Evolutionary conservation across 2,888 invertebrate species (phyloP), one percentile per base, ranked within the genome.

Genomic region (Halictus ligatus): DNA sequence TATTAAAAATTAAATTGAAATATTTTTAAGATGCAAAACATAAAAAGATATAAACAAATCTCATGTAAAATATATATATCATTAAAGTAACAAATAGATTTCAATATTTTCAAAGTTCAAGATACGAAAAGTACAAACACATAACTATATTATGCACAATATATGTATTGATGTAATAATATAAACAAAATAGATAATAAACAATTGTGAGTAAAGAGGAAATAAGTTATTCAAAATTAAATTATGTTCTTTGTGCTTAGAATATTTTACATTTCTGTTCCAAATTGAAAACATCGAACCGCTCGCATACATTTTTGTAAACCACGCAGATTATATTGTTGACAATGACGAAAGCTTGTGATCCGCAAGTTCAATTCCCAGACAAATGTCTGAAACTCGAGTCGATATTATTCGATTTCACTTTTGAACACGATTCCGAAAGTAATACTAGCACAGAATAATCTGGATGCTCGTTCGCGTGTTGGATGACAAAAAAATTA

Each of bases 371-470:
- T 35, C 35, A 35, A 46, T 73, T 74, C 64, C 58, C 69, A 72
- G 48, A 60, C 54, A 80, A 77, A 60, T 76, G 50, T 82, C 64
- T 84, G 88, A 82, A 87, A 88, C 73, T 64, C 73, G 81, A 88
- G 73, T 82, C 84, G 35, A 21, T 54, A 46, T 78, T 78, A 80
- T 87, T 79, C 79, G 58, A 84, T 88, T 88, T 88, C 88, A 88
- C 84, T 84, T 87, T 84, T 84, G 54, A 81, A 88, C 75, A 78
- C 54, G 80, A 82, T 81, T 80, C 40, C 40, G 80, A 87, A 80
- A 87, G 86, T 86, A 85, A 85, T 81, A 79, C 81, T 78, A 81
- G 46, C 76, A 46, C 64, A 60, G 60, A 54, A 78, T 78, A 85
- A 72, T 81, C 75, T 73, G 78, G 64, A 60, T 64, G 54, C 54